phyloP scores from a whole-genome alignment of 2,888 invertebrate genomes.

The Luffia ferchaultella region DNA sequence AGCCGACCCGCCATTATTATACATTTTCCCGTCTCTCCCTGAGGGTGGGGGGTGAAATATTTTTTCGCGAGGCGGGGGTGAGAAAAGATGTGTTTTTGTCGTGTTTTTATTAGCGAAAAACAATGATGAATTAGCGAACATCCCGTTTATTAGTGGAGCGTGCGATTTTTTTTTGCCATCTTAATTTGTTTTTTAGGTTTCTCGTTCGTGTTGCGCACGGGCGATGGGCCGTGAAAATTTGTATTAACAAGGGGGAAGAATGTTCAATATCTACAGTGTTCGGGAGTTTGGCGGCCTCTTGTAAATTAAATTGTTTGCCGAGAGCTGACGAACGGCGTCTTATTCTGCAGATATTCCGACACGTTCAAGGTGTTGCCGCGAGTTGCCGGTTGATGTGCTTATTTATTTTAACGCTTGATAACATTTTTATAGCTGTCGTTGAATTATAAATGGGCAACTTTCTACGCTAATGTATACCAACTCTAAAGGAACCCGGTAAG shows the following conservation, averaged over 20 bases:
- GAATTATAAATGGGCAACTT: too few relatives aligned
- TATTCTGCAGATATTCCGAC: not conserved
- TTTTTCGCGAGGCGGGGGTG: constrained; percentile 10
- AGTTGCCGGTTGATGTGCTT: constrained; percentile 10
- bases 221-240: constrained; percentile 38
- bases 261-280: constrained; percentile 37
- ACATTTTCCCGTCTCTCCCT: constrained; percentile 16
- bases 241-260: constrained; percentile 38
- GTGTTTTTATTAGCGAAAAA: constrained; percentile 57
- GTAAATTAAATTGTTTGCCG: constrained; percentile 52
- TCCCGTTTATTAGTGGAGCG: constrained; percentile 41
- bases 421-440: too few relatives aligned
- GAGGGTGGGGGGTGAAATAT: constrained; percentile 7
- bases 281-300: constrained; percentile 20
- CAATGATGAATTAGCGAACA: constrained; percentile 56
- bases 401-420: not conserved
- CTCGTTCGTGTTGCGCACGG: constrained; percentile 6
- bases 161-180: constrained; percentile 26
- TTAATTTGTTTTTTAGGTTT: constrained; percentile 18
- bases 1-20: constrained; percentile 15
- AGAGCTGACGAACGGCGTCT: not conserved
- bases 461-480: too few relatives aligned
- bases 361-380: not conserved
- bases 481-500: too few relatives aligned
- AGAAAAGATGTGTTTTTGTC: constrained; percentile 41